Evolutionary conservation across 2,113 vertebrate genomes (phyloP), one percentile per base, ranked within the genome.

Genomic region (Dromiciops gliroides): DNA sequence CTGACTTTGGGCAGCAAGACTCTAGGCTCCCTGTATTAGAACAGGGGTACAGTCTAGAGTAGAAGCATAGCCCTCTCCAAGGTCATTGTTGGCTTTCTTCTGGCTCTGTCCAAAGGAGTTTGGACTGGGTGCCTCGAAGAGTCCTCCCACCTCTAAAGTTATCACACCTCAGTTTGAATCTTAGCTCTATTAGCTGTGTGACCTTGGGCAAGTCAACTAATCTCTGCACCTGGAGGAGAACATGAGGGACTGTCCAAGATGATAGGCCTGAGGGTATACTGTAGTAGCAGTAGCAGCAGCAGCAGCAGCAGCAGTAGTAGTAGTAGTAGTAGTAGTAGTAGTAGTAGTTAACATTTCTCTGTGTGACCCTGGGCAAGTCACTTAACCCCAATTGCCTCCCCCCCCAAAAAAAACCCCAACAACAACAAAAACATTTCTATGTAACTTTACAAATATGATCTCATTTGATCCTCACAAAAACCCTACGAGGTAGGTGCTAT

Each of bases 61-160:
- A 50, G 89, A 92, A 52, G 56, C 49, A 50, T 90, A 91, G 52
- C 48, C 92, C 56, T 47, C 37, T 94, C 89, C 75, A 9, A 92
- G 75, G 49, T 95, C 95, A 51, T 47, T 91, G 44, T 25, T 93
- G 88, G 96, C 89, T 96, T 95, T 53, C 90, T 97, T 94, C 88
- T 92, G 83, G 52, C 95, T 9, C 8, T 95, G 90, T 95, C 92
- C 90, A 95, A 93, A 97, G 91, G 37, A 75, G 37, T 37, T 75
- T 44, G 37, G 14, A 22, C 37, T n/a, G 67, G 37, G 28, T 22
- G n/a, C n/a, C n/a, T 22, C 37, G 2, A 22, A 44, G 67, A n/a
- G n/a, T 37, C 37, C 37, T 83, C 8, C 67, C 37, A 22, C n/a
- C 67, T 22, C 37, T 7, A 44, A 83, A 83, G 8, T 67, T 67